These are phyloP conservation scores for Neocrepidodera transversa DNA, from an alignment of 2,888 invertebrate genomes.

Conservation along the genomic window DNA sequence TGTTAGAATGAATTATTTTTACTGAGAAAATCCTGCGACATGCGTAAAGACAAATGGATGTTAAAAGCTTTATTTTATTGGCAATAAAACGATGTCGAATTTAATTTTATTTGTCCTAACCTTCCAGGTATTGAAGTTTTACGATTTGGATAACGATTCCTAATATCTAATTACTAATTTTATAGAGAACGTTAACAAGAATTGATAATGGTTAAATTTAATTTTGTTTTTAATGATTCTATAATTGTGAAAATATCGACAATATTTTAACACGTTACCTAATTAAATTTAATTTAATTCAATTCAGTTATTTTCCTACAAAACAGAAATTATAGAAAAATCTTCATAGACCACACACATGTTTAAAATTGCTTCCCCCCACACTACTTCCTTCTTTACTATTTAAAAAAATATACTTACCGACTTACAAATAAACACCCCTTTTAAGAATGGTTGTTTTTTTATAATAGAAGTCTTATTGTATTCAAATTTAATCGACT, in stretches of 20 bases:
- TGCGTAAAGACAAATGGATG: background rate
- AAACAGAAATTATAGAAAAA: no score
- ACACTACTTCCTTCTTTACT: background rate
- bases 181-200: background rate
- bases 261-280: no score
- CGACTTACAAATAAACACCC: constrained; percentile 19
- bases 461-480: constrained; percentile 20
- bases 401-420: background rate
- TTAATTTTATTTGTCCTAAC: background rate
- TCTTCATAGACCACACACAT: background rate
- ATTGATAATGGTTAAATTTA: no score
- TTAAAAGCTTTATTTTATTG: background rate
- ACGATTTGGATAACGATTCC: background rate
- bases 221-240: no score
- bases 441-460: constrained; percentile 4
- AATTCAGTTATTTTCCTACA: no score
- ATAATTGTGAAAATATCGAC: no score
- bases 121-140: background rate
- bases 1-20: constrained; percentile 6
- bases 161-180: background rate
- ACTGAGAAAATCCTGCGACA: background rate
- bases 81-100: background rate
- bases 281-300: no score
- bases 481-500: constrained; percentile 32
- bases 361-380: constrained; percentile 4